A percentile compares a stretch with the other conserved stretches of the same genome.
Conservation (phyloP, 1,140 invertebrate species). For the Drosophila seguyi region DNA sequence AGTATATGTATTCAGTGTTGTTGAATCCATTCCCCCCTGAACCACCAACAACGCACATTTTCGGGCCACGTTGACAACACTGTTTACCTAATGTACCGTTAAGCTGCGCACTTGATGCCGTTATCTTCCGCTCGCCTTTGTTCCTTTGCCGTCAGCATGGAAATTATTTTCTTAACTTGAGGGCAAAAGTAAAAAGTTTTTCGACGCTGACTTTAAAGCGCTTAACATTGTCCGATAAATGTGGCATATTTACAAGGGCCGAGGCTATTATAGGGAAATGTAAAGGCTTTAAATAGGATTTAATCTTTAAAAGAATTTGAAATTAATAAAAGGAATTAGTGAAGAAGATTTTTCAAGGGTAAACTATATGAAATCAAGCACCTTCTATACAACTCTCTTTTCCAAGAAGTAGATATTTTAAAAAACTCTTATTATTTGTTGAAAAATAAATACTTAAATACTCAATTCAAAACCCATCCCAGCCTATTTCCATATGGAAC, state of each 20-base stretch:
- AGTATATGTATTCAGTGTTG: conserved; percentile 41
- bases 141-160: conserved; percentile 32
- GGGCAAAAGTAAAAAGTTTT: conserved; percentile 31
- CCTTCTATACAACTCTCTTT: neutral
- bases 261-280: neutral
- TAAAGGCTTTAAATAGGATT: neutral
- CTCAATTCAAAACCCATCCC: neutral
- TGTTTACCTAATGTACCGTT: conserved; percentile 83
- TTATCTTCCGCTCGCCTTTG: conserved; percentile 56
- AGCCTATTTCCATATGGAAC: conserved; percentile 1
- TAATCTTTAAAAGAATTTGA: neutral
- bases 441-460: neutral
- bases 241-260: conserved; percentile 1
- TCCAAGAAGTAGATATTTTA: no score
- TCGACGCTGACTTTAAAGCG: conserved; percentile 48
- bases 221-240: conserved; percentile 12
- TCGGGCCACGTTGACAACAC: conserved; percentile 65
- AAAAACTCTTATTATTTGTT: no score
- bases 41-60: neutral
- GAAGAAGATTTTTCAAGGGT: no score
- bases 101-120: conserved; percentile 74
- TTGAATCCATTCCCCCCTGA: conserved; percentile 9
- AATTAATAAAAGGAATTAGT: no score
- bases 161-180: conserved; percentile 78
- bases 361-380: neutral